A percentile compares a stretch with the other conserved stretches of the same genome.
These are phyloP conservation scores for Drosophila pseudotakahashii DNA, from an alignment of 2,888 invertebrate genomes.

Conservation along the genomic window DNA sequence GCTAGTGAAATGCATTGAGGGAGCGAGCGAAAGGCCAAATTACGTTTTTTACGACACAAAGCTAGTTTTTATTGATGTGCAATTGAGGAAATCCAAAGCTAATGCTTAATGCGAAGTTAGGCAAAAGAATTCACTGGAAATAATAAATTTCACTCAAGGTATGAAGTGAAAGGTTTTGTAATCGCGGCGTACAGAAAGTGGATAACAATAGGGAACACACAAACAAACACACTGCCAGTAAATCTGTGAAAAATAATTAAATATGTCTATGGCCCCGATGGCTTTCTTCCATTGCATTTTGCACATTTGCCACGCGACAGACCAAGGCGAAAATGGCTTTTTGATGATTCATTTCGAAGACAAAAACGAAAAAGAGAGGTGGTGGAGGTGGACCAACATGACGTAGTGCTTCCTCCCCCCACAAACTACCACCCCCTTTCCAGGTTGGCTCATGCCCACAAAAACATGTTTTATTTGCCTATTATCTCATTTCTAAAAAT, in stretches of 20 bases:
- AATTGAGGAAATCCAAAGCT: slow-evolving; percentile 5
- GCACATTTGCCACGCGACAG: slow-evolving; percentile 27
- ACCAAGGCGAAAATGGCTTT: slow-evolving; percentile 4
- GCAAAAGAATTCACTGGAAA: neutral
- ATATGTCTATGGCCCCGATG: slow-evolving; percentile 9
- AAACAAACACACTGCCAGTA: slow-evolving; percentile 13
- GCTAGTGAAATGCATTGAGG: neutral
- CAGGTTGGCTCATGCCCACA: slow-evolving; percentile 4
- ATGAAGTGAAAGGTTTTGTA: neutral
- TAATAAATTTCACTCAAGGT: slow-evolving; percentile 6
- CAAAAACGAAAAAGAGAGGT: slow-evolving; percentile 7
- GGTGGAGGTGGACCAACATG: slow-evolving; percentile 19
- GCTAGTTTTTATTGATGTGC: slow-evolving; percentile 21
- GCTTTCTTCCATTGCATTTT: neutral
- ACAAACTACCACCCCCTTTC: slow-evolving; percentile 13
- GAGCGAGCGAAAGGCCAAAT: slow-evolving; percentile 7
- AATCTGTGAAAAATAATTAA: slow-evolving; percentile 29
- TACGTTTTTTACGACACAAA: slow-evolving; percentile 31
- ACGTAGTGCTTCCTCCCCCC: slow-evolving; percentile 12
- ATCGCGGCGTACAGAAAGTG: slow-evolving; percentile 32
- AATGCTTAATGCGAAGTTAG: slow-evolving; percentile 20
- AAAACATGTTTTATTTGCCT: slow-evolving; percentile 36
- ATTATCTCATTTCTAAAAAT: slow-evolving; percentile 36
- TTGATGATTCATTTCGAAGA: slow-evolving; percentile 42
- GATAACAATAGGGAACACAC: slow-evolving; percentile 5